A percentile compares a stretch with the other conserved stretches of the same genome.
Conservation (phyloP, 2,113 vertebrate genomes). For the Oncorhynchus nerka region DNA sequence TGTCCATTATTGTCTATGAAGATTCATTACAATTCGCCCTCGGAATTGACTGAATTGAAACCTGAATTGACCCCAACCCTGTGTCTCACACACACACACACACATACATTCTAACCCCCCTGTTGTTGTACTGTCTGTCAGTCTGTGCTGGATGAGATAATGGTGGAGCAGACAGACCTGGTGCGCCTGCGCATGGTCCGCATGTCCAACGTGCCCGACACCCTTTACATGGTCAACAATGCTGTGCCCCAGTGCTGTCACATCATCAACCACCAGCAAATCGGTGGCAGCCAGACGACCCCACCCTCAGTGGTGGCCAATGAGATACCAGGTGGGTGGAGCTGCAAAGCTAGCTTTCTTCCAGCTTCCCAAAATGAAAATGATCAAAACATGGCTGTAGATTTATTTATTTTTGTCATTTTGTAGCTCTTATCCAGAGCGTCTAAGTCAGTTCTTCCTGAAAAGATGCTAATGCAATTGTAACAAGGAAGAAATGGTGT, state of each 20-base stretch:
- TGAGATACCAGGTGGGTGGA: constrained; percentile 83
- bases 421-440: too few relatives aligned
- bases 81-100: background rate
- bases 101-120: background rate
- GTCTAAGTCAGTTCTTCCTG: too few relatives aligned
- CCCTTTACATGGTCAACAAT: constrained; percentile 87
- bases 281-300: constrained; percentile 76
- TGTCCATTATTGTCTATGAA: background rate
- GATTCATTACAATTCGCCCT: background rate
- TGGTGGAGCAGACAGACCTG: constrained; percentile 88
- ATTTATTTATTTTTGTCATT: too few relatives aligned
- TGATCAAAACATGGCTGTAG: background rate
- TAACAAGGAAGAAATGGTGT: too few relatives aligned
- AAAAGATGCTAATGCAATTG: too few relatives aligned
- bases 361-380: background rate
- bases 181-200: constrained; percentile 87
- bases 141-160: constrained; percentile 88
- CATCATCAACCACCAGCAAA: constrained; percentile 84
- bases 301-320: constrained; percentile 90
- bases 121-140: constrained; percentile 42
- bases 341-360: background rate
- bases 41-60: too few relatives aligned
- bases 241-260: constrained; percentile 87
- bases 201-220: constrained; percentile 90
- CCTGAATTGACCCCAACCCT: background rate